Evolutionary conservation across 2,797 vertebrate genomes (phyloP), one percentile per base, ranked within the genome.

Genomic region (Sebastes itinus): DNA sequence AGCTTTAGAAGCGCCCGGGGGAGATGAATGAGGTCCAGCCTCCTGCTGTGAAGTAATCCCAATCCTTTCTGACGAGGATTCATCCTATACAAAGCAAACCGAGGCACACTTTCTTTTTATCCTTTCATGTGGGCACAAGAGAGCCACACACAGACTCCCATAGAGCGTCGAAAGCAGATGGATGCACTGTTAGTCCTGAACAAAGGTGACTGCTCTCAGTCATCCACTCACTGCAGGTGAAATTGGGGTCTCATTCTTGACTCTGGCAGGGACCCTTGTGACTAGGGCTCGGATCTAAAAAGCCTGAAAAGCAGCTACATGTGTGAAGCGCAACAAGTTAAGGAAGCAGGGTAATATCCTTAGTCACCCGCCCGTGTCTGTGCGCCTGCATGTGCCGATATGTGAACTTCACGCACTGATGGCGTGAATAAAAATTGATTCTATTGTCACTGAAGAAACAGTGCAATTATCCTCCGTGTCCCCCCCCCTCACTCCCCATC

Each of bases 171-270:
- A 80, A 77, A 87, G 77, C 79, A 83, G 82, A 73, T 30, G 25
- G 77, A 81, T 70, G 62, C 77, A 62, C 69, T 22, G 88, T 86
- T 88, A 72, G 65, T 28, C 25, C 60, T 55, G 81, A 89, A 86
- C 88, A 91, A 89, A 89, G 81, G 87, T 89, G 92, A 83, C 84
- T 69, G 82, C 75, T 80, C 76, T 86, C 83, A 85, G 76, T 89
- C 91, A 83, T 78, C 80, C 30, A 35, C 69, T 83, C 75, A 28
- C 71, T 18, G 75, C 73, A 72, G 87, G 87, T 84, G 90, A 90
- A 92, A 93, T 88, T 87, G 87, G 80, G 92, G 90, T 91, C 88
- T 81, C 76, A 66, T 68, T 86, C 80, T 84, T 38, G 59, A 77
- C 83, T 79, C 70, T 58, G 23, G 20, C 7, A 6, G 20, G 69